phyloP scores from a whole-genome alignment of 2,797 vertebrate species.

The Artibeus lituratus region DNA sequence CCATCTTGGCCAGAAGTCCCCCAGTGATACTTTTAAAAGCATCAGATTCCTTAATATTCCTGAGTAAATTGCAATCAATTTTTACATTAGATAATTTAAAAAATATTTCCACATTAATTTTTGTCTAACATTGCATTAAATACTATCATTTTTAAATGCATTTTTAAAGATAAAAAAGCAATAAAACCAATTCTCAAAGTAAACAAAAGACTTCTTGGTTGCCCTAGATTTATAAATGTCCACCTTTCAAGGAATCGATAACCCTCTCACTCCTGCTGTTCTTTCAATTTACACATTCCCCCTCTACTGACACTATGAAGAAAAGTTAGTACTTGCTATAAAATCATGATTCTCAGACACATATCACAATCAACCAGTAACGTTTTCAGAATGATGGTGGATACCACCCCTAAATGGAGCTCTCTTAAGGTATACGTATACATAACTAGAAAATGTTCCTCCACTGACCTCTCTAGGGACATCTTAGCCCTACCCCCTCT shows the following conservation, averaged over 20 bases:
- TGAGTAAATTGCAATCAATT: background rate
- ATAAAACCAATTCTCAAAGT: background rate
- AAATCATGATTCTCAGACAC: background rate
- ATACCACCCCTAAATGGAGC: background rate
- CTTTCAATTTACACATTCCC: background rate
- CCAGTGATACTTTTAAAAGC: background rate
- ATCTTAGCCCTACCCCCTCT: background rate
- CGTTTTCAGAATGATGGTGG: background rate
- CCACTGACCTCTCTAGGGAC: background rate
- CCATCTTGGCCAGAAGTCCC: too few species aligned
- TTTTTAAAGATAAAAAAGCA: background rate
- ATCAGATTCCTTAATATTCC: background rate
- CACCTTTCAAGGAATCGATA: background rate
- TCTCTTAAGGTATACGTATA: background rate
- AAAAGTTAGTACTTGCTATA: background rate
- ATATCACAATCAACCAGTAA: background rate
- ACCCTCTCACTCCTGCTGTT: background rate
- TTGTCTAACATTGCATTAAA: background rate
- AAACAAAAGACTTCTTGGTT: background rate
- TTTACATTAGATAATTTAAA: background rate
- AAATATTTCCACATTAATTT: background rate
- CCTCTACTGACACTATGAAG: background rate
- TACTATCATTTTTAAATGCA: background rate
- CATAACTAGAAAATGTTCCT: background rate
- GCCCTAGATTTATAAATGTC: background rate